A percentile compares a stretch with the other conserved stretches of the same genome.
Evolutionary conservation across 2,888 invertebrate genomes (phyloP).

Genomic region (Eurois occulta): DNA sequence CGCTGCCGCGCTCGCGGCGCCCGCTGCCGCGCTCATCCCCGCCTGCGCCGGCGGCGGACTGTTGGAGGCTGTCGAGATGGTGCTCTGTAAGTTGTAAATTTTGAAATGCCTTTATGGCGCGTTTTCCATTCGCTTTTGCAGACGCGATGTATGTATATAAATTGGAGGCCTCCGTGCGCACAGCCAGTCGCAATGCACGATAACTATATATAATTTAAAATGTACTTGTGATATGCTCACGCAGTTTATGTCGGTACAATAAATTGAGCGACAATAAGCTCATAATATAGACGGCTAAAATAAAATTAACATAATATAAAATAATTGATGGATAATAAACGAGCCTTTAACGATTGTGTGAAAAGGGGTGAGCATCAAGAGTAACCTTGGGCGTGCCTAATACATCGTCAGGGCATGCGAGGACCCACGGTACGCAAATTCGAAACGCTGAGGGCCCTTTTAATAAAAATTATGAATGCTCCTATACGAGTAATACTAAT

Average conservation of each 20-base stretch:
- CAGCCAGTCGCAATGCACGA: conserved; percentile 81
- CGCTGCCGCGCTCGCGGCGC: conserved; percentile 88
- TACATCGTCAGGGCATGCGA: conserved; percentile 75
- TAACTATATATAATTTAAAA: conserved; percentile 48
- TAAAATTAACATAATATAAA: conserved; percentile 74
- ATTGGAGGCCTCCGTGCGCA: conserved; percentile 86
- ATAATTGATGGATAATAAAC: conserved; percentile 83
- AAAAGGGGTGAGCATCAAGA: conserved; percentile 79
- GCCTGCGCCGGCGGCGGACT: conserved; percentile 92
- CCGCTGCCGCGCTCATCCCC: conserved; percentile 90
- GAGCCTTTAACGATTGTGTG: conserved; percentile 85
- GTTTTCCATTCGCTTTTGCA: conserved; percentile 88
- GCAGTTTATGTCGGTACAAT: conserved; percentile 67
- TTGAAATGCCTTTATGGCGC: conserved; percentile 90
- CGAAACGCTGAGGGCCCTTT: conserved; percentile 79
- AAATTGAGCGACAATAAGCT: conserved; percentile 62
- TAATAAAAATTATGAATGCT: conserved; percentile 72
- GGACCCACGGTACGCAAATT: conserved; percentile 77
- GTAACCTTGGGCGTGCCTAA: conserved; percentile 82
- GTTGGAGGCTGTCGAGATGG: conserved; percentile 93
- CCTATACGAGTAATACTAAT: conserved; percentile 74
- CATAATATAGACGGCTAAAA: conserved; percentile 65
- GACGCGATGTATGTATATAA: conserved; percentile 60
- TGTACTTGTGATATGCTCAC: conserved; percentile 76
- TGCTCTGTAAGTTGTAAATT: conserved; percentile 91